Conservation (phyloP, 2,113 vertebrate genomes). For the Phyllostomus discolor region DNA sequence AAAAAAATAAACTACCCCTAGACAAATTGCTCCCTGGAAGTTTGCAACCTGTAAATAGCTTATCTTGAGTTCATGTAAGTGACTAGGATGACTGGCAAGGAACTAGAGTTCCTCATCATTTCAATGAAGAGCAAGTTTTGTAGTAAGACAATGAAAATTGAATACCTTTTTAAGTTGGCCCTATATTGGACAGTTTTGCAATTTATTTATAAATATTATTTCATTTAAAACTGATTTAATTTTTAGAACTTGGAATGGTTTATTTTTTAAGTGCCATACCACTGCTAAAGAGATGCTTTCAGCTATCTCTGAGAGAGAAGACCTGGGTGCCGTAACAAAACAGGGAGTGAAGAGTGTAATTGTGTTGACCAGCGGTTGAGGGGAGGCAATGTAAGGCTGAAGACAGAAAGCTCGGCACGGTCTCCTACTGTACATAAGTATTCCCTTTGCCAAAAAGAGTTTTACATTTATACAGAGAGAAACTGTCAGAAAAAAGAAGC, state of each 20-base stretch:
- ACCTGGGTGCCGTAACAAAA: background rate
- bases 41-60: background rate
- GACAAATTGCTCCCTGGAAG: background rate
- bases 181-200: background rate
- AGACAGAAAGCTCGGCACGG: background rate
- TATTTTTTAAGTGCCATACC: background rate
- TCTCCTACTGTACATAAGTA: background rate
- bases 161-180: background rate
- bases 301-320: background rate
- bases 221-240: background rate
- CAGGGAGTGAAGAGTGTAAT: background rate
- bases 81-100: background rate
- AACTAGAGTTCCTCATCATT: constrained; percentile 25
- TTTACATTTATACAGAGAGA: constrained; percentile 45
- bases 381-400: background rate
- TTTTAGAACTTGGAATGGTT: background rate
- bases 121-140: background rate
- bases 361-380: background rate
- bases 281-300: background rate
- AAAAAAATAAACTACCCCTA: background rate
- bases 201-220: background rate
- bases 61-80: background rate
- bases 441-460: constrained; percentile 35
- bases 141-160: background rate
- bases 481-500: background rate